Evolutionary conservation across 2,113 vertebrate species (phyloP), one percentile per base, ranked within the genome.

Genomic region (Pelobates fuscus): DNA sequence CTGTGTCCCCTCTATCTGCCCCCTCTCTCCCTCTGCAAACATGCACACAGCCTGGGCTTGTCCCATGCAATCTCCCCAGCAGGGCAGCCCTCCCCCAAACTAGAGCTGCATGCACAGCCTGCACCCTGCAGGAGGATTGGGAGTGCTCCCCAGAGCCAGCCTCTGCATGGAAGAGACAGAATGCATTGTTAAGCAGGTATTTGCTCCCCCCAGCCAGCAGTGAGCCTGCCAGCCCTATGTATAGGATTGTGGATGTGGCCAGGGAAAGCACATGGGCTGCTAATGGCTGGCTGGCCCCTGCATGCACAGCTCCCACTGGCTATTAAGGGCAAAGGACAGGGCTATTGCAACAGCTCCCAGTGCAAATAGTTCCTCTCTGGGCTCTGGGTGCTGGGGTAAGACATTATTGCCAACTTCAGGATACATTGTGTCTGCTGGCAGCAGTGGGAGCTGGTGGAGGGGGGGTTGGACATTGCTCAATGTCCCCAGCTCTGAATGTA

Each of bases 181-280:
- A 5, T 49, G 70, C 44, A 52, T 23, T 29, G 43, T 26, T n/a
- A 54, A 32, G 27, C 49, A 58, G 67, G 67, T 58, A 57, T 54
- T 68, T 32, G 20, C 66, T 17, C 44, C 43, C 67, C 67, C n/a
- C 18, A 8, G 3, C 20, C 26, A 23, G 23, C 57, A 59, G 57
- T 8, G 23, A 5, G 57, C 8, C 10, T 12, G 11, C 24, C 57
- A 24, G 63, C 63, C 62, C 32, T 37, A 10, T 10, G 32, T 37
- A 10, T 37, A 10, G 10, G 10, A 37, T 10, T 49, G 44, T 3
- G 1, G 7, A 18, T 49, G 44, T 49, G 44, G 44, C 44, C 44
- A 49, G 44, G 44, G 44, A n/a, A 54, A 58, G 49, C 66, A 29
- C 25, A 68, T 23, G 49, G 65, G 24, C 65, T 4, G 23, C 57